Conservation (phyloP, 2,888 invertebrate genomes). For the Crossocerus cetratus region DNA sequence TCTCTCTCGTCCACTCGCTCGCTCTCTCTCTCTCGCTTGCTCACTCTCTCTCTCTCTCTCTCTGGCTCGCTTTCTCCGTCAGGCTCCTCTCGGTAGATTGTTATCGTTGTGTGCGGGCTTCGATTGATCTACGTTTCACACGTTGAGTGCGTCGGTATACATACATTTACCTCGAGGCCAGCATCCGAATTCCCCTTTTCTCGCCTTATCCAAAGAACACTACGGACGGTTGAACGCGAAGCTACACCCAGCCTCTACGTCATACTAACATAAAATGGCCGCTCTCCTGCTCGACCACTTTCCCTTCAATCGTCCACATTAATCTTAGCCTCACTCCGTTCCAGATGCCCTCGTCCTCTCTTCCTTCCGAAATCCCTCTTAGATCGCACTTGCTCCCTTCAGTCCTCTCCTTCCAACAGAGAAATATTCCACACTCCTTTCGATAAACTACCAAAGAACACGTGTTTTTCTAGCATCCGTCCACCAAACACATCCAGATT, state of each 20-base stretch:
- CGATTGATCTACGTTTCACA: slow-evolving; percentile 62
- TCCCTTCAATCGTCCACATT: slow-evolving; percentile 52
- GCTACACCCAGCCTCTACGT: slow-evolving; percentile 75
- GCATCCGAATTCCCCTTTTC: slow-evolving; percentile 61
- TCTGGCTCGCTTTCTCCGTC: too few relatives aligned
- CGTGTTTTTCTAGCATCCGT: slow-evolving; percentile 61
- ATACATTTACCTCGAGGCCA: slow-evolving; percentile 62
- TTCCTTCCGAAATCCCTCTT: neutral
- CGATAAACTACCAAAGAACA: slow-evolving; percentile 50
- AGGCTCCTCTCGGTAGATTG: neutral
- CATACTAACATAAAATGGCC: slow-evolving; percentile 75
- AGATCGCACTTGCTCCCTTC: slow-evolving; percentile 1
- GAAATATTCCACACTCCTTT: slow-evolving; percentile 21
- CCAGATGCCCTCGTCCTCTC: slow-evolving; percentile 10
- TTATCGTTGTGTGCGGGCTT: slow-evolving; percentile 46
- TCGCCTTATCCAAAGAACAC: slow-evolving; percentile 61
- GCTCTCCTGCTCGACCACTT: slow-evolving; percentile 58
- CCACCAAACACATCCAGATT: slow-evolving; percentile 45
- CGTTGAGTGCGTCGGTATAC: slow-evolving; percentile 58
- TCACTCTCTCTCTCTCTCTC: slow-evolving; percentile 36
- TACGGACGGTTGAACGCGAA: slow-evolving; percentile 69
- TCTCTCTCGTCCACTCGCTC: neutral
- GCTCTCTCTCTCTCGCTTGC: slow-evolving; percentile 42
- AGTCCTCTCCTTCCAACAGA: slow-evolving; percentile 4
- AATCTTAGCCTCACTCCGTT: slow-evolving; percentile 32